Evolutionary conservation across 2,797 vertebrate species (phyloP).

Genomic region (Geranospiza caerulescens): DNA sequence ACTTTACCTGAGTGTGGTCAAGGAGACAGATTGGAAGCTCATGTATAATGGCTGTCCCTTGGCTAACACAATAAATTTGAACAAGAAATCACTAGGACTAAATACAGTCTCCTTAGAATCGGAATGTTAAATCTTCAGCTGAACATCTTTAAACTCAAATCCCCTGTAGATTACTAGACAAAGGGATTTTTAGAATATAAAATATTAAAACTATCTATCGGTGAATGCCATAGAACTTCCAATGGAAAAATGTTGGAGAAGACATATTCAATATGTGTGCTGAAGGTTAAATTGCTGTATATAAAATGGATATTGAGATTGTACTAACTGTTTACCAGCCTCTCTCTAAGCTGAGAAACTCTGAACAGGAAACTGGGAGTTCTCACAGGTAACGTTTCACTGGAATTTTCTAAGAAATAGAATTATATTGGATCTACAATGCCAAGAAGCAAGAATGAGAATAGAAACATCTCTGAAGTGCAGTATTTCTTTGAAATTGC

Average conservation of each 20-base stretch:
- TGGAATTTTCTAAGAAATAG: background rate
- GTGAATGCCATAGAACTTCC: background rate
- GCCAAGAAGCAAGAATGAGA: background rate
- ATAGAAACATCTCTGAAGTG: background rate
- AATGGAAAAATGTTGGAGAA: background rate
- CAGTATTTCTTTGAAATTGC: background rate
- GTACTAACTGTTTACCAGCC: background rate
- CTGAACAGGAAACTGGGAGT: background rate
- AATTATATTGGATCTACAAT: background rate
- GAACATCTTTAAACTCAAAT: background rate
- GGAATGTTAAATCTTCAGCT: background rate
- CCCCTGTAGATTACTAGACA: background rate
- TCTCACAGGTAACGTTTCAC: background rate
- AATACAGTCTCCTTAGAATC: background rate
- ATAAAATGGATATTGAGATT: background rate
- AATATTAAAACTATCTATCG: background rate
- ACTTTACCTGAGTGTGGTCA: background rate
- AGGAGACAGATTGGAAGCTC: background rate
- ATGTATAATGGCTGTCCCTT: background rate
- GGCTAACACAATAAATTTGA: background rate
- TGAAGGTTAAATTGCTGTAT: background rate
- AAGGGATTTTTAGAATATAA: background rate
- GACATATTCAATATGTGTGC: background rate
- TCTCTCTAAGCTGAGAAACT: background rate
- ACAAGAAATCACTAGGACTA: background rate